Evolutionary conservation across 2,113 vertebrate species (phyloP).

Genomic region (Solenodon paradoxus): DNA sequence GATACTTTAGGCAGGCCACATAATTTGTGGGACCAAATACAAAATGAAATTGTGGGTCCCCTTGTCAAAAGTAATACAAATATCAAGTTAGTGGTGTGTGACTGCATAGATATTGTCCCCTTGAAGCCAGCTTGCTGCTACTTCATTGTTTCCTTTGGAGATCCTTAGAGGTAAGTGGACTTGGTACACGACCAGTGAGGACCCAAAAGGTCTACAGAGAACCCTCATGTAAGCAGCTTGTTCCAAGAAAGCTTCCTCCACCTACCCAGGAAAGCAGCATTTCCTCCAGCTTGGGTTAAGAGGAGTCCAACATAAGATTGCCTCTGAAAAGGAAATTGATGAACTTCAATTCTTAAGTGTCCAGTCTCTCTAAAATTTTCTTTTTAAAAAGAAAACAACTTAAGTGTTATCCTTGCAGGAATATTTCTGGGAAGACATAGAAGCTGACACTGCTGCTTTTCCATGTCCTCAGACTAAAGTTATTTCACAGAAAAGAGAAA

Average conservation of each 20-base stretch:
- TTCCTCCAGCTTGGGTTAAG: not conserved
- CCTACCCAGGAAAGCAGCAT: not conserved
- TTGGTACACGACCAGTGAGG: fast-evolving
- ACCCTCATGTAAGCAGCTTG: not conserved
- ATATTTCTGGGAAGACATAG: not conserved
- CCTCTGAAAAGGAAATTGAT: not conserved
- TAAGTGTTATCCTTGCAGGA: not conserved
- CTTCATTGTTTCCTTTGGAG: not conserved
- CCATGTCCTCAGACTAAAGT: not conserved
- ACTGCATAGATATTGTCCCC: not conserved
- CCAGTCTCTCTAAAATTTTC: not conserved
- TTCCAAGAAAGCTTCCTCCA: not conserved
- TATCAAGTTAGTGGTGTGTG: not conserved
- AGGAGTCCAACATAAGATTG: not conserved
- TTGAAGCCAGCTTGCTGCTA: not conserved
- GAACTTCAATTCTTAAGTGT: not conserved
- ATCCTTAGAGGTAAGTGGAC: not conserved
- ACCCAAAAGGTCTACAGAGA: not conserved
- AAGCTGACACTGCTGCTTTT: not conserved
- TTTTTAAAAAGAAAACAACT: not conserved
- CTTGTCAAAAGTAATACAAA: no score
- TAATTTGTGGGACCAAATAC: not conserved
- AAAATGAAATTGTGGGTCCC: not conserved
- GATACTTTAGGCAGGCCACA: not conserved
- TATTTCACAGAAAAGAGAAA: not conserved